Evolutionary conservation across 2,888 invertebrate genomes (phyloP).

Genomic region (Lasius platythorax): DNA sequence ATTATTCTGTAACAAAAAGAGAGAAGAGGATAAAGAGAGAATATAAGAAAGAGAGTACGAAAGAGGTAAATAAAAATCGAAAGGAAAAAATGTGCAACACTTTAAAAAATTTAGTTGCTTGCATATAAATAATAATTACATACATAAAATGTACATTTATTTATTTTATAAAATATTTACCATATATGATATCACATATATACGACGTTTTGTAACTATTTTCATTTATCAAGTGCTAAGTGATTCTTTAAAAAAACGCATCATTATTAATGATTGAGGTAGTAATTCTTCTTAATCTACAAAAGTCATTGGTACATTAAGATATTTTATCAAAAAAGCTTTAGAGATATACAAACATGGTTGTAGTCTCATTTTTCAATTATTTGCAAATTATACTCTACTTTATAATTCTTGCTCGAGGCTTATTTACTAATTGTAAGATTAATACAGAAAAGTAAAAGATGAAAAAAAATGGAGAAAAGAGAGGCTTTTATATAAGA

Average conservation of each 20-base stretch:
- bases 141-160: not conserved
- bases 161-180: slow-evolving; percentile 18
- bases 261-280: not conserved
- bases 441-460: not conserved
- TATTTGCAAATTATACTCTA: not conserved
- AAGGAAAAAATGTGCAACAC: not conserved
- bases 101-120: slow-evolving; percentile 12
- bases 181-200: not conserved
- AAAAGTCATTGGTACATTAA: not conserved
- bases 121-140: slow-evolving; percentile 7
- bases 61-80: slow-evolving; percentile 9
- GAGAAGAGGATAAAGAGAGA: not conserved
- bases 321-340: not conserved
- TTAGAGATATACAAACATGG: not conserved
- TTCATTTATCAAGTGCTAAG: slow-evolving; percentile 1
- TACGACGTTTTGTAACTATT: not conserved
- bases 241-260: not conserved
- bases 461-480: not conserved
- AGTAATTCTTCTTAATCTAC: not conserved
- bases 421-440: not conserved
- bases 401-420: not conserved
- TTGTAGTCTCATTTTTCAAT: not conserved
- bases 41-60: not conserved
- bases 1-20: slow-evolving; percentile 7
- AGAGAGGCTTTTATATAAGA: not conserved